phyloP scores from a whole-genome alignment of 2,797 vertebrate genomes.

The Numenius phaeopus region DNA sequence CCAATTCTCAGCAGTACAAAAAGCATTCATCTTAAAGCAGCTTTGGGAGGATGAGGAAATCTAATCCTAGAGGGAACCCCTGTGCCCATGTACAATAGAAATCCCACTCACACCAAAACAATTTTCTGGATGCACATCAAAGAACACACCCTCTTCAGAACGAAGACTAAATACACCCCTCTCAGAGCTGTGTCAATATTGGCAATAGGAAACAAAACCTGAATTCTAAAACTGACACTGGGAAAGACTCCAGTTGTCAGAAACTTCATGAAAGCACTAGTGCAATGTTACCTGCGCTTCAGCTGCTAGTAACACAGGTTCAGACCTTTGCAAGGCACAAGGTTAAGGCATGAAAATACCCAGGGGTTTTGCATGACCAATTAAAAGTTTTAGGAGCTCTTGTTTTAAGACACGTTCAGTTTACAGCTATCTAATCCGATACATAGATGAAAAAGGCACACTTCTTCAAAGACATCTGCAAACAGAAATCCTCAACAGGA shows the following conservation, averaged over 20 bases:
- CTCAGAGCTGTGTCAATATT: not conserved
- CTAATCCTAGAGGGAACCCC: constrained; percentile 30
- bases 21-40: constrained; percentile 45
- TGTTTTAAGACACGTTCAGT: not conserved
- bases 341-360: not conserved
- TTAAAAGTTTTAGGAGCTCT: not conserved
- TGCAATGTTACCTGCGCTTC: not conserved
- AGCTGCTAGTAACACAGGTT: not conserved
- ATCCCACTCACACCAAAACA: constrained; percentile 46
- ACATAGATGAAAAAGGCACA: not conserved
- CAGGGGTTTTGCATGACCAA: not conserved
- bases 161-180: not conserved
- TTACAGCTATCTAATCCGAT: not conserved
- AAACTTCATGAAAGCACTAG: not conserved
- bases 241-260: not conserved
- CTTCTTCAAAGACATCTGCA: not conserved
- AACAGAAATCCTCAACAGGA: not conserved
- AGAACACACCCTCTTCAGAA: constrained; percentile 1
- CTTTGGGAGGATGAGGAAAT: constrained; percentile 47
- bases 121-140: constrained; percentile 43
- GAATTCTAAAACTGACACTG: not conserved
- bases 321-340: not conserved
- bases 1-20: constrained; percentile 26
- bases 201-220: not conserved
- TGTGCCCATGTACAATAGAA: not conserved